Conservation (phyloP, 2,113 vertebrate genomes). For the Pituophis catenifer region DNA sequence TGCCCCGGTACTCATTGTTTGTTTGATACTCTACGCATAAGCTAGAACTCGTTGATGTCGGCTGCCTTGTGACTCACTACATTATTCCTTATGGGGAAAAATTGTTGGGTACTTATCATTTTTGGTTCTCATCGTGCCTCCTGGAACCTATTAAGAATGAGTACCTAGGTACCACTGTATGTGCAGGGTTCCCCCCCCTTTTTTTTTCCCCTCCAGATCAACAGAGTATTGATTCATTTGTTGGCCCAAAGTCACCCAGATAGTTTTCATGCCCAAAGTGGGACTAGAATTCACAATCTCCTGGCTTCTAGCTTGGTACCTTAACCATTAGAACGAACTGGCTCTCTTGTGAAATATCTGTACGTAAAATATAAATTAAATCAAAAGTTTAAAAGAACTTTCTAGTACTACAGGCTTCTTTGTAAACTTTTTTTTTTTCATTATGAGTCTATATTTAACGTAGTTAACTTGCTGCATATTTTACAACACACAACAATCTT, state of each 20-base stretch:
- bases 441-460: slow-evolving; percentile 12
- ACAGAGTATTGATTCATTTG: neutral
- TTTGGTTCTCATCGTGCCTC: too few species aligned
- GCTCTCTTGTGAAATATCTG: neutral
- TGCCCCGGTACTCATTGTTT: too few species aligned
- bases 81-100: too few species aligned
- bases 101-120: too few species aligned
- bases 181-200: neutral
- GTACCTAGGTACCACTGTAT: too few species aligned
- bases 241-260: neutral
- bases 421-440: neutral
- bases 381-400: neutral
- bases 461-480: slow-evolving; percentile 6
- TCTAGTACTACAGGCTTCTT: neutral
- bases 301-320: neutral
- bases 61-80: too few species aligned
- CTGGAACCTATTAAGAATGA: too few species aligned
- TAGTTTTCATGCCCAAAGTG: neutral
- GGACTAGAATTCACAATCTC: neutral
- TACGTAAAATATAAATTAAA: slow-evolving; percentile 3
- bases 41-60: too few species aligned
- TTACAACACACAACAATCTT: neutral
- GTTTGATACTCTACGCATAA: too few species aligned
- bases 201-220: neutral
- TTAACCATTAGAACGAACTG: neutral